Evolutionary conservation across 2,113 vertebrate genomes (phyloP), one percentile per base, ranked within the genome.

Genomic region (Percina caprodes): DNA sequence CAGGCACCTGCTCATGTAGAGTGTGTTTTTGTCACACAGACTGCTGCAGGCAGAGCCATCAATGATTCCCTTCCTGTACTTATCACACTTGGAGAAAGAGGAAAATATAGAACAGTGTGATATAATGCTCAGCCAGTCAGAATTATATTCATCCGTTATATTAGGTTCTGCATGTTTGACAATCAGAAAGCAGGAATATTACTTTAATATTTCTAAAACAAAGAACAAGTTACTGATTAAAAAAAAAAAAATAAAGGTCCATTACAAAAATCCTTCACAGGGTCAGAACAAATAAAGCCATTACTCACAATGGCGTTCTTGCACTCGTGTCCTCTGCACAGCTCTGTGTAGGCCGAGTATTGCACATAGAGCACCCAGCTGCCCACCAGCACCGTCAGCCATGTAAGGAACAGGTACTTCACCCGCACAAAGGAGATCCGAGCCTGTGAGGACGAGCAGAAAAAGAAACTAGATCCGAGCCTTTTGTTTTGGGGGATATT

Each of bases 281-380:
- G 15, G 14, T 61, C 24, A 9, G 0, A 52, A 39, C 51, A 68
- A 61, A n/a, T 15, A n/a, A 24, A 23, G 19, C 13, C 12, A 51
- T 58, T 19, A 98, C 98, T 98, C 94, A 99, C 98, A 91, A 99
- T 99, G 83, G 96, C 95, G 88, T 96, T 97, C 92, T 97, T 99
- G 94, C 98, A 99, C 92, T 99, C 97, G 74, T 97, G 97, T 89
- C 98, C 98, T 94, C 98, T 96, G 96, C 98, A 99, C 74, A 99
- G 95, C 83, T 99, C 98, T 79, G 97, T 98, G 94, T 99, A 98
- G 85, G 97, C 91, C 19, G 98, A 99, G 85, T 99, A 99, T 69
- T 99, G 97, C 74, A 97, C 97, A 56, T 99, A 99, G 46, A 97
- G 88, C 91, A 99, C 96, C 98, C 98, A 99, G 94, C 98, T 99